A percentile compares a stretch with the other conserved stretches of the same genome.
phyloP scores from a whole-genome alignment of 2,888 invertebrate species.

The Carpatolechia fugitivella region DNA sequence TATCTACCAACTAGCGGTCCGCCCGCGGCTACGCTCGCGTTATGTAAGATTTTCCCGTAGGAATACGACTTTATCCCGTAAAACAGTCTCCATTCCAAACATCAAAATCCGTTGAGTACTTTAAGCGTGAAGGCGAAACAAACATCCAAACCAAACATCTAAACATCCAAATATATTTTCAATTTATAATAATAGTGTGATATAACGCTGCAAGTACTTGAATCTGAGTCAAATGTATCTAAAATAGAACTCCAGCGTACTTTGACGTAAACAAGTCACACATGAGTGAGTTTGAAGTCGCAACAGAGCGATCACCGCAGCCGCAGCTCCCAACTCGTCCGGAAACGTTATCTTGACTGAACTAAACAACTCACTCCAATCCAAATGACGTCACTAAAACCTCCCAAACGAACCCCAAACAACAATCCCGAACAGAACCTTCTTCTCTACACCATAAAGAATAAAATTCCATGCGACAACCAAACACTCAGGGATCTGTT shows the following conservation, averaged over 20 bases:
- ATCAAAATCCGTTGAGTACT: too few relatives aligned
- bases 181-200: too few relatives aligned
- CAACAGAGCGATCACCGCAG: conserved; percentile 45
- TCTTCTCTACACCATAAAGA: conserved; percentile 26
- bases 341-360: conserved; percentile 66
- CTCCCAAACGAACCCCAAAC: conserved; percentile 24
- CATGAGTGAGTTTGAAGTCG: conserved; percentile 39
- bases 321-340: conserved; percentile 49
- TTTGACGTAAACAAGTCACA: conserved; percentile 23
- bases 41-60: too few relatives aligned
- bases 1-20: too few relatives aligned
- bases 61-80: too few relatives aligned
- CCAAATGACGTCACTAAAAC: conserved; percentile 26
- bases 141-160: too few relatives aligned
- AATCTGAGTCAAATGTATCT: background rate
- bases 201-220: too few relatives aligned
- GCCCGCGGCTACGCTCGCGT: too few relatives aligned
- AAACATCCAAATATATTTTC: too few relatives aligned
- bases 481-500: conserved; percentile 2
- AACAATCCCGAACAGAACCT: conserved; percentile 27
- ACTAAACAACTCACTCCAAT: conserved; percentile 67
- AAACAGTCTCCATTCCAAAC: too few relatives aligned
- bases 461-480: background rate
- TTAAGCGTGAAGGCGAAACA: too few relatives aligned
- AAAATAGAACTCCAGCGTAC: background rate